Evolutionary conservation across 2,888 invertebrate species (phyloP).

Genomic region (Atethmia centrago): DNA sequence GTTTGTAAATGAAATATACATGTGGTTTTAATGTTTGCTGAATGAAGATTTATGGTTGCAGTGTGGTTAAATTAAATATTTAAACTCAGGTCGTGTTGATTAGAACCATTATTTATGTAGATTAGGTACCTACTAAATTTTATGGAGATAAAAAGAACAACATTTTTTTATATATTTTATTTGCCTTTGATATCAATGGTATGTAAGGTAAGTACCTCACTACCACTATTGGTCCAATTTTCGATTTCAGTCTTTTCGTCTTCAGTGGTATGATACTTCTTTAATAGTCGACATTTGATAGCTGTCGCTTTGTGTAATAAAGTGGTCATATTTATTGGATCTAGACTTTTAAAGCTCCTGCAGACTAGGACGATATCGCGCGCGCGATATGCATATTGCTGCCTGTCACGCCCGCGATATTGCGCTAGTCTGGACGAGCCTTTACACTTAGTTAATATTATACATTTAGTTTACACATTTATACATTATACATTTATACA

Average conservation of each 20-base stretch:
- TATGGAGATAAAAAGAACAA: not conserved
- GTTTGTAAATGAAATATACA: constrained; percentile 5
- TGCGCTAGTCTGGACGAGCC: too few relatives aligned
- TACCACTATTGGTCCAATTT: not conserved
- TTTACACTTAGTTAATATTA: too few relatives aligned
- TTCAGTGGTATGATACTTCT: not conserved
- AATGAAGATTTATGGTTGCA: not conserved
- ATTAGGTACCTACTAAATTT: not conserved
- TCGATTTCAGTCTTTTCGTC: not conserved
- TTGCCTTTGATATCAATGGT: not conserved
- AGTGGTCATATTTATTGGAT: too few relatives aligned
- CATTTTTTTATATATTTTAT: too few relatives aligned
- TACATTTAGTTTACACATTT: too few relatives aligned
- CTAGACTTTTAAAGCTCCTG: too few relatives aligned
- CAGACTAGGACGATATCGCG: too few relatives aligned
- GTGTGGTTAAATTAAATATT: constrained; percentile 12
- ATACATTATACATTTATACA: too few relatives aligned
- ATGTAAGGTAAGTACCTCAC: not conserved
- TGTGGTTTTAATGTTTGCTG: not conserved
- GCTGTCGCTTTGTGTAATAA: too few relatives aligned
- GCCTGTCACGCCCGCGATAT: too few relatives aligned
- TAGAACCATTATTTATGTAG: not conserved
- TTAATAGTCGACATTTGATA: too few relatives aligned
- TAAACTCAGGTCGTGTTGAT: not conserved
- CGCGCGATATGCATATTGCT: too few relatives aligned